These are phyloP conservation scores for Caprella mutica DNA, from an alignment of 2,888 invertebrate genomes.

Conservation along the genomic window DNA sequence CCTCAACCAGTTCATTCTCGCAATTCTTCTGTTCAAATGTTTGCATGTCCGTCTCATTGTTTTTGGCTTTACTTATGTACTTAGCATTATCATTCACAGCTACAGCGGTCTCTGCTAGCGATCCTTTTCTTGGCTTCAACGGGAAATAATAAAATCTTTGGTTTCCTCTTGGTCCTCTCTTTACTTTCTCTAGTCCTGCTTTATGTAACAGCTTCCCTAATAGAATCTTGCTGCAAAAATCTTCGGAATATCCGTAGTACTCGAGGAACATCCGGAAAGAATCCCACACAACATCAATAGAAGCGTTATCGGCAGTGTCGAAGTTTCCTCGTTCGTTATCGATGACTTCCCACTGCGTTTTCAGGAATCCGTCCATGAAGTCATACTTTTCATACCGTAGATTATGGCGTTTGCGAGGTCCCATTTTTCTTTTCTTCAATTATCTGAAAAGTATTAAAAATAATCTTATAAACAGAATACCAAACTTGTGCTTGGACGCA, in stretches of 20 bases:
- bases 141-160: conserved; percentile 9
- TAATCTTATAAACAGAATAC: no score
- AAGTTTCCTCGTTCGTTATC: background rate
- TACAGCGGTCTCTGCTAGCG: background rate
- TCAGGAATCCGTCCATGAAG: conserved; percentile 2
- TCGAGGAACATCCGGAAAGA: conserved; percentile 4
- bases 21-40: no score
- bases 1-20: no score
- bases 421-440: no score
- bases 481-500: no score
- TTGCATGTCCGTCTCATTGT: no score
- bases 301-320: background rate
- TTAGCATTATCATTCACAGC: no score
- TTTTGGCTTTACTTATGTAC: no score
- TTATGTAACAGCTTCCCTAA: background rate
- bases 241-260: background rate
- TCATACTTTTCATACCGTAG: background rate
- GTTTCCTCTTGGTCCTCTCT: background rate
- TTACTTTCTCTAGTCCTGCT: conserved; percentile 5
- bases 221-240: conserved; percentile 7
- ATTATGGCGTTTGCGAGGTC: background rate
- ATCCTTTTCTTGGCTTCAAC: background rate
- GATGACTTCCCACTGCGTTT: background rate
- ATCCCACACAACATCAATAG: conserved; percentile 5
- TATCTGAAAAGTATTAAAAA: no score